Base-by-base conservation (phyloP, 1,140 invertebrate genomes). In the Heliconius nattereri region DNA sequence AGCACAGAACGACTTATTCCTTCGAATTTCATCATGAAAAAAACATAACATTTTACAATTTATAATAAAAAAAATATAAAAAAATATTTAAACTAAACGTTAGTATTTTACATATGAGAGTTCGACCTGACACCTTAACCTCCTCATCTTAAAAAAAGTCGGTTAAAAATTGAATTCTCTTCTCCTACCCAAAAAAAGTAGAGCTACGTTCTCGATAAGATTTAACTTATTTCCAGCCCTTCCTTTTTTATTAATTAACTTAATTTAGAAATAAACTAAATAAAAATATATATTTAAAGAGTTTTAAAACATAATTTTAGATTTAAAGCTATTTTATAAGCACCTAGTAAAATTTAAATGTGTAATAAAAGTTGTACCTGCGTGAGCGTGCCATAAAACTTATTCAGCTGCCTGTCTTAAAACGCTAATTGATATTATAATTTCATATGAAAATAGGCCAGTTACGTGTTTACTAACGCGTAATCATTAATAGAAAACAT, bases 371-470 rank as follows among this genome's bases (percentile, higher is more conserved):
- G 26, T 16, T 66, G 23, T 66, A 66, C 23, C 60, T 66, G 26
- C 60, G 11, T 3, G 26, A 3, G 57, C 57, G n/a, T 3, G 29
- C 11, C 60, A 19, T 66, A 66, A 66, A 66, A 66, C 23, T 66
- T 26, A 66, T 78, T 57, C 77, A 79, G 71, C 71, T 77, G 77
- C 73, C 54, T 75, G 57, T 78, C 49, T 76, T 77, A 71, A 77
- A 76, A 76, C 8, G 2, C 35, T 78, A 71, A 80, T 76, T 80
- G 35, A 29, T 37, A 57, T 71, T n/a, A 76, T 57, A 75, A 76
- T 76, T 80, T 71, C 45, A 49, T 80, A 75, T 19, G n/a, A 29
- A 76, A 80, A 73, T 76, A 80, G 66, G 52, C 26, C 66, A 66
- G 16, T 73, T 76, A 76, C 79, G 71, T 76, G 57, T 73, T 73